These are phyloP conservation scores for Drosophila quinaria DNA, from an alignment of 2,888 invertebrate genomes.

Conservation along the genomic window DNA sequence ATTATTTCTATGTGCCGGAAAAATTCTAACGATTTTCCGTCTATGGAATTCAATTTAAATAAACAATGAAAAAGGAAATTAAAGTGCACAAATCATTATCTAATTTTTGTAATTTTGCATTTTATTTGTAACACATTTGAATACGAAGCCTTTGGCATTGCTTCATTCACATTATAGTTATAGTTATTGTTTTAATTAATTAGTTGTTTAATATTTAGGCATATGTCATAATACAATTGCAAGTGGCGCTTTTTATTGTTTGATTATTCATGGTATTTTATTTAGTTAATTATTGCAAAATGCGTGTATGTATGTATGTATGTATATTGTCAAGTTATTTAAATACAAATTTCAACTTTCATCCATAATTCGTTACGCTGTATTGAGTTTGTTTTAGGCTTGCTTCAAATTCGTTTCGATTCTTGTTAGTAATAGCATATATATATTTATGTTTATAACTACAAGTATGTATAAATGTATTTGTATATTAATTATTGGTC, in stretches of 20 bases:
- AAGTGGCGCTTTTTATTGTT: conserved; percentile 36
- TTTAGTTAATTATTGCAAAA: conserved; percentile 42
- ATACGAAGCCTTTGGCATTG: conserved; percentile 78
- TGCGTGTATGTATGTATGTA: conserved; percentile 24
- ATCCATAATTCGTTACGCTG: conserved; percentile 3
- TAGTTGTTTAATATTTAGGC: conserved; percentile 39
- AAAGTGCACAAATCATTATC: not conserved
- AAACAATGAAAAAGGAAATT: conserved; percentile 3
- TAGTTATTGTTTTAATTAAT: conserved; percentile 40
- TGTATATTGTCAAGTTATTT: conserved; percentile 42
- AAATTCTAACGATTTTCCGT: not conserved
- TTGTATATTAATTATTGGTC: conserved; percentile 43
- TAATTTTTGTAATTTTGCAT: conserved; percentile 39
- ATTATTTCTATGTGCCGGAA: conserved; percentile 22
- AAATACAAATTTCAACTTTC: conserved; percentile 43
- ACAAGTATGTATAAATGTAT: conserved; percentile 30
- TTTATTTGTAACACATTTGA: conserved; percentile 76
- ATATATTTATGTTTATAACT: conserved; percentile 15
- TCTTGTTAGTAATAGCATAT: conserved; percentile 33
- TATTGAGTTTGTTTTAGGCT: conserved; percentile 37
- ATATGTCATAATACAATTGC: conserved; percentile 59
- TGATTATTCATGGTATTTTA: conserved; percentile 21
- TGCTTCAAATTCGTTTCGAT: conserved; percentile 66
- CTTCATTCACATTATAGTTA: conserved; percentile 52
- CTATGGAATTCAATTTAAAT: conserved; percentile 12